A percentile compares a stretch with the other conserved stretches of the same genome.
These are phyloP conservation scores for Caenorhabditis sinica DNA, from an alignment of 2,888 invertebrate genomes.

Conservation along the genomic window DNA sequence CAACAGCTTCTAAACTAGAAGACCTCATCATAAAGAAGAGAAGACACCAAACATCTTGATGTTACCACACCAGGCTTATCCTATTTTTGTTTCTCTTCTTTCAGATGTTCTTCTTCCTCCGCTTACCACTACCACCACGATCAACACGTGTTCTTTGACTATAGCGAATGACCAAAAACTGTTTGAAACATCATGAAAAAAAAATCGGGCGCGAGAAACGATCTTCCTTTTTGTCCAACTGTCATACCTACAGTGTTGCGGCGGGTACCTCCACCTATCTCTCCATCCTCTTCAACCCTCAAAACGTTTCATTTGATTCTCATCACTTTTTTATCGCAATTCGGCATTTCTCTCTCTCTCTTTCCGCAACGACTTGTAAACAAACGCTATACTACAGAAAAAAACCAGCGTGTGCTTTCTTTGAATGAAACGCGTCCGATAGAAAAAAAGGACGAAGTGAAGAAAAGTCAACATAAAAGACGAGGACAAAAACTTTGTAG, in stretches of 20 bases:
- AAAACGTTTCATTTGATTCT: conserved; percentile 21
- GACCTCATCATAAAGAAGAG: background rate
- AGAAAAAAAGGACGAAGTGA: background rate
- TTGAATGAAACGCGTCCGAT: conserved; percentile 1
- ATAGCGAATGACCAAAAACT: conserved; percentile 25
- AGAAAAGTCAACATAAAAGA: conserved; percentile 14
- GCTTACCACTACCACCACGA: background rate
- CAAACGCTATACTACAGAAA: conserved; percentile 41
- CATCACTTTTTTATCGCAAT: conserved; percentile 37
- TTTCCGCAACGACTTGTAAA: conserved; percentile 20
- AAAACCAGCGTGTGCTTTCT: conserved; percentile 17
- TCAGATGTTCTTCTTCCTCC: background rate
- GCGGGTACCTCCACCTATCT: background rate
- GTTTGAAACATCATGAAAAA: conserved; percentile 1
- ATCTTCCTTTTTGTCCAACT: conserved; percentile 14
- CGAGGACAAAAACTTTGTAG: conserved; percentile 3
- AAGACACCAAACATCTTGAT: conserved; percentile 18
- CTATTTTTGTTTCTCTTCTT: conserved; percentile 25
- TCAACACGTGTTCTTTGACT: conserved; percentile 5
- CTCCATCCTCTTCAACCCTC: background rate
- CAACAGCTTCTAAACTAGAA: background rate
- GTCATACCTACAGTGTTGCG: conserved; percentile 39
- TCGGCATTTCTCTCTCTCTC: background rate
- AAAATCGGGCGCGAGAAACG: background rate
- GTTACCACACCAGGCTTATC: conserved; percentile 1